These are phyloP conservation scores for Trochalopteron elliotii DNA, from an alignment of 2,113 vertebrate species.

Conservation along the genomic window DNA sequence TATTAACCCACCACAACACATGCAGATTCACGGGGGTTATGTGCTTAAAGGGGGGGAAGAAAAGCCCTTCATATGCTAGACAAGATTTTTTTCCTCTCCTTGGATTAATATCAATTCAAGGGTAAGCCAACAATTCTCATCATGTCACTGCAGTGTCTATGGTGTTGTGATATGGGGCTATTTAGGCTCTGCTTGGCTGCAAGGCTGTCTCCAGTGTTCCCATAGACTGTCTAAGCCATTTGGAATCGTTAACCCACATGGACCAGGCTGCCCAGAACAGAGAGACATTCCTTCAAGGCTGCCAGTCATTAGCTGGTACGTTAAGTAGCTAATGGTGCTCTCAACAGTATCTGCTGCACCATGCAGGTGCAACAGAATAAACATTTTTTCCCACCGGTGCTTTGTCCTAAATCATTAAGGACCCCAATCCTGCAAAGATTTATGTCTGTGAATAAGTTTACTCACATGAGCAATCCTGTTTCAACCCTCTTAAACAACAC, in stretches of 20 bases:
- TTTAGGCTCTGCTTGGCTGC: not conserved
- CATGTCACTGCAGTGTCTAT: not conserved
- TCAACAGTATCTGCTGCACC: constrained; percentile 71
- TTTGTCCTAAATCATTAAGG: constrained; percentile 51
- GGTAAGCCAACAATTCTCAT: constrained; percentile 23
- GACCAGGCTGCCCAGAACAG: constrained; percentile 40
- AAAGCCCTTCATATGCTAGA: not conserved
- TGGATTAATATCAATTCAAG: constrained; percentile 21
- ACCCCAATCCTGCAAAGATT: constrained; percentile 38
- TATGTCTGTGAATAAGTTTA: constrained; percentile 35
- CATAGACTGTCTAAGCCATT: constrained; percentile 22
- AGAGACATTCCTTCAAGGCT: constrained; percentile 68
- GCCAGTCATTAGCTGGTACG: constrained; percentile 78
- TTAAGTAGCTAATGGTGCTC: constrained; percentile 82
- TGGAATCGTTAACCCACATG: constrained; percentile 41
- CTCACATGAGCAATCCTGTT: constrained; percentile 23
- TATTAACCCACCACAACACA: constrained; percentile 45
- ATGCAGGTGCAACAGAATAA: constrained; percentile 70
- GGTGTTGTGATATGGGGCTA: not conserved
- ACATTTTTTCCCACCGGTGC: constrained; percentile 42
- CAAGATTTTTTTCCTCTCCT: not conserved
- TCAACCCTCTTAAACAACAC: not conserved
- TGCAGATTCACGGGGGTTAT: constrained; percentile 26
- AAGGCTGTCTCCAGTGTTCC: constrained; percentile 2
- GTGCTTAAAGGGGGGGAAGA: not conserved